Conservation (phyloP, 1,140 invertebrate species). For the Anadara kagoshimensis region DNA sequence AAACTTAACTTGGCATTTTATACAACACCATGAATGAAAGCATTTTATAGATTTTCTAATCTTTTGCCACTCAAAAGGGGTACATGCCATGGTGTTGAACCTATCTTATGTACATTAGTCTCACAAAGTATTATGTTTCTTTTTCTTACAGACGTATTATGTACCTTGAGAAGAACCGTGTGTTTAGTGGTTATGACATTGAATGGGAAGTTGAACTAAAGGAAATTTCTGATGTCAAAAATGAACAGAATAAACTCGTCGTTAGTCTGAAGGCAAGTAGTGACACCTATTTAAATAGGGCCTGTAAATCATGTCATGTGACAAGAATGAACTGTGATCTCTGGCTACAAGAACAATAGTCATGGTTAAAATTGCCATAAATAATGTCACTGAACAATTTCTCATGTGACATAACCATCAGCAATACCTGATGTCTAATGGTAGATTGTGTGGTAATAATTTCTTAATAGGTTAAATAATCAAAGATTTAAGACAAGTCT, state of each 20-base stretch:
- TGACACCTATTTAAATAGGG: not conserved
- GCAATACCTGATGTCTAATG: too few species aligned
- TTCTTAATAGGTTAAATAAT: too few species aligned
- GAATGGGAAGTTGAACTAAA: conserved; percentile 84
- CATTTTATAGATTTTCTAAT: not conserved
- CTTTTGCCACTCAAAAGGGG: too few species aligned
- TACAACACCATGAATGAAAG: not conserved
- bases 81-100: not conserved
- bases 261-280: conserved; percentile 82
- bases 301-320: not conserved
- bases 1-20: not conserved
- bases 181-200: conserved; percentile 84
- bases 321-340: not conserved
- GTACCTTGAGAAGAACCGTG: conserved; percentile 81
- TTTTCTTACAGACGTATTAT: conserved; percentile 81
- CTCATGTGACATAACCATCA: not conserved
- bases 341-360: not conserved
- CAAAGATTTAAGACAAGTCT: too few species aligned
- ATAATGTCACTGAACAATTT: not conserved
- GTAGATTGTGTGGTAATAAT: too few species aligned
- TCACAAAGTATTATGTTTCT: not conserved
- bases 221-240: conserved; percentile 80
- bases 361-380: not conserved
- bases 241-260: conserved; percentile 78
- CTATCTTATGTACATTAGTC: not conserved